phyloP scores from a whole-genome alignment of 2,888 invertebrate species.

The Orthosia gothica region DNA sequence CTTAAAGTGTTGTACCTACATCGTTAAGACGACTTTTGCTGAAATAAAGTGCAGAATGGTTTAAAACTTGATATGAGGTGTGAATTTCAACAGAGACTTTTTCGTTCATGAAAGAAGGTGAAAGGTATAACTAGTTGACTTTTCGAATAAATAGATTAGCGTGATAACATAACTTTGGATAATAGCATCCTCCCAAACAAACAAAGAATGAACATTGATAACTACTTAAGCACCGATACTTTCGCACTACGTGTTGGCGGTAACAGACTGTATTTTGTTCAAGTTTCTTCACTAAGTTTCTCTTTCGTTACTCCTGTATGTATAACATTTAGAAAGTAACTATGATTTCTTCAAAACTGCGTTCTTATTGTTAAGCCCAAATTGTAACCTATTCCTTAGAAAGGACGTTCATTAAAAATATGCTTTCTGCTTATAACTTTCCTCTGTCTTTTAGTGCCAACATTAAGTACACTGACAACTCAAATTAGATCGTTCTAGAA shows the following conservation, averaged over 20 bases:
- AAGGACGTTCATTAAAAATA: neutral
- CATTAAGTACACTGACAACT: neutral
- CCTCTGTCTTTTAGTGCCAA: neutral
- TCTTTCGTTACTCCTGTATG: too few relatives aligned
- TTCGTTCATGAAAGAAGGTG: neutral
- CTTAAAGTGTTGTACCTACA: neutral
- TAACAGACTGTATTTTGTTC: too few relatives aligned
- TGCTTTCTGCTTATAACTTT: neutral
- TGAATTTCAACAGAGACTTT: neutral
- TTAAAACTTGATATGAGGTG: slow-evolving; percentile 15
- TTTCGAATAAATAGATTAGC: neutral
- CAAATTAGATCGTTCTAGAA: neutral
- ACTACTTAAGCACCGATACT: too few relatives aligned
- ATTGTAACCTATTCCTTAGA: too few relatives aligned
- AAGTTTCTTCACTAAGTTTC: too few relatives aligned
- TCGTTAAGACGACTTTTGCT: slow-evolving; percentile 21
- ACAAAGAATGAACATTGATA: too few relatives aligned
- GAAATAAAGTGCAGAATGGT: too few relatives aligned
- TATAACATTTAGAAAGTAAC: too few relatives aligned
- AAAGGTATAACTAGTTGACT: neutral
- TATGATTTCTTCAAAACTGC: too few relatives aligned
- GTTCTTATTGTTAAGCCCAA: too few relatives aligned
- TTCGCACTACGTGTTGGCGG: too few relatives aligned
- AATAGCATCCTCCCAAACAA: too few relatives aligned
- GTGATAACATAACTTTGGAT: neutral